These are phyloP conservation scores for Aplocera efformata DNA, from an alignment of 2,888 invertebrate species.

Conservation along the genomic window DNA sequence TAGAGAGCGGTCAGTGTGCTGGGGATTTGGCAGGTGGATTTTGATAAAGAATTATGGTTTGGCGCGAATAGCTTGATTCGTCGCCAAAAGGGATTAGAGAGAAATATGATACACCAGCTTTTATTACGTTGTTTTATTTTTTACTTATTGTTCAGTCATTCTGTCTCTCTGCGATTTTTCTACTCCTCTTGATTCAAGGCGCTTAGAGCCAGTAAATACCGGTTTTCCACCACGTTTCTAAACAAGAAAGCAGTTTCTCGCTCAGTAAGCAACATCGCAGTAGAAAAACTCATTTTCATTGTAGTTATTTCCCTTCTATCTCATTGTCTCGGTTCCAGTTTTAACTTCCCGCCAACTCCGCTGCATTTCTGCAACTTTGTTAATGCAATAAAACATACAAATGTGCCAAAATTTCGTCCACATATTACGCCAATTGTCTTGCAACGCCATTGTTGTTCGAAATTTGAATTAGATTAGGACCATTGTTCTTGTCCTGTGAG, in stretches of 20 bases:
- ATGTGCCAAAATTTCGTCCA: neutral
- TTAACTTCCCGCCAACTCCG: too few relatives aligned
- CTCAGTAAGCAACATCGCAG: too few relatives aligned
- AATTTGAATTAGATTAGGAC: neutral
- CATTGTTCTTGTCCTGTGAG: neutral
- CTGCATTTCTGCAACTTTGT: too few relatives aligned
- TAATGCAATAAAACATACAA: neutral
- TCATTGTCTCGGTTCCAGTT: too few relatives aligned
- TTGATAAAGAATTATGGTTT: conserved; percentile 5
- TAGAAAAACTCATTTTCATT: too few relatives aligned
- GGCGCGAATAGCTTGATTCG: conserved; percentile 5
- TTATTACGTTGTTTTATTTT: too few relatives aligned
- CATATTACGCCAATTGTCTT: neutral
- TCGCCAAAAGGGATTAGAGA: conserved; percentile 1
- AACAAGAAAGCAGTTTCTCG: too few relatives aligned
- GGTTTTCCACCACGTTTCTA: too few relatives aligned
- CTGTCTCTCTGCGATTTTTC: neutral
- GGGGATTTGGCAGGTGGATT: conserved; percentile 10
- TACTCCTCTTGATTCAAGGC: too few relatives aligned
- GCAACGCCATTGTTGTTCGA: conserved; percentile 9
- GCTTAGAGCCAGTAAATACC: too few relatives aligned
- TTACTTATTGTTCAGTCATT: too few relatives aligned
- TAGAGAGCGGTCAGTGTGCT: conserved; percentile 9
- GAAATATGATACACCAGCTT: neutral
- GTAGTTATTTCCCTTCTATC: too few relatives aligned